Evolutionary conservation across 2,797 vertebrate genomes (phyloP), one percentile per base, ranked within the genome.

Genomic region (Mormyrus proboscirostris): DNA sequence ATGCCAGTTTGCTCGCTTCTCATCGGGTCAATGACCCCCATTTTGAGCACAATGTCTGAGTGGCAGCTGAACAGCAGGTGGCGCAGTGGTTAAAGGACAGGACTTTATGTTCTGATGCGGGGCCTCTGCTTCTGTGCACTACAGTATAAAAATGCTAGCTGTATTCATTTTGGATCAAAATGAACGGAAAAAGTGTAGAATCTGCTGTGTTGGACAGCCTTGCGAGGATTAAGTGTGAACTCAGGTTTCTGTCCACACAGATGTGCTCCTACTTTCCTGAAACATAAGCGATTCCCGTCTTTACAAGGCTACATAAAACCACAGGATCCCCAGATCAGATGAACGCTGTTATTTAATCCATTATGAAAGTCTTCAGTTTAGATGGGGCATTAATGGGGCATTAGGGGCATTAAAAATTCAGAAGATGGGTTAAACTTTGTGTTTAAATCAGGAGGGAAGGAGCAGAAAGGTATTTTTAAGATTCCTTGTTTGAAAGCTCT

Each of bases 311-410:
- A 49, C 59, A 49, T 91, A 90, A 92, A 91, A 92, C 69, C 73
- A 90, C 69, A 1, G 51, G 91, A 90, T 90, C 89, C 90, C 90
- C 91, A 91, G 0, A 41, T 19, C 89, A 69, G 12, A 93, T 95
- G 95, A 95, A 95, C 91, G 93, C 92, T 91, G 92, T 94, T 93
- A 93, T 95, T 93, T 93, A 92, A 95, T 95, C 92, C 93, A 94
- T 95, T 92, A 95, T 94, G 90, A 90, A 94, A 91, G 90, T 82
- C 22, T 86, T 88, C 65, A 89, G 91, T 92, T 91, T 89, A 29
- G 85, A 92, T 91, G 91, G 92, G 91, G 90, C 92, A 76, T 92
- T 95, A 94, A 94, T 93, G 93, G 93, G 10, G 89, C 90, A 92
- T 92, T 94, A 93, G 94, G 92, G 91, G 91, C 91, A 69, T 51